These are phyloP conservation scores for Laticauda laticaudata DNA, from an alignment of 2,113 vertebrate species.

Conservation along the genomic window DNA sequence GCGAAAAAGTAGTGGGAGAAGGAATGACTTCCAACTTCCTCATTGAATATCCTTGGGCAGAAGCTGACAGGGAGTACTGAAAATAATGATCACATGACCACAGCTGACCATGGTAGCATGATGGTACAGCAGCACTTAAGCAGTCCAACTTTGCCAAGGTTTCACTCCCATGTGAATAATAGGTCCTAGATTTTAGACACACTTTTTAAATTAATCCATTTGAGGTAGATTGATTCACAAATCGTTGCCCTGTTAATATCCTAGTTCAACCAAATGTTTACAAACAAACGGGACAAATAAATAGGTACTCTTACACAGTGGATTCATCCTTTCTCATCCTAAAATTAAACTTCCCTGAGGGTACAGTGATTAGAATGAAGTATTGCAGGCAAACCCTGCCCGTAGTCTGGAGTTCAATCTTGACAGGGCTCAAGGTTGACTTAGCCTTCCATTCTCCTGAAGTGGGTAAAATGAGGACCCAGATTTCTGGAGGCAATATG, in stretches of 20 bases:
- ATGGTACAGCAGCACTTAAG: neutral
- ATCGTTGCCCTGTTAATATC: neutral
- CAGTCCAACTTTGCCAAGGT: neutral
- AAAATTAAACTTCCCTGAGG: neutral
- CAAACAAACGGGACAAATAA: neutral
- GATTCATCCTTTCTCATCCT: neutral
- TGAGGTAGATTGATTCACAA: neutral
- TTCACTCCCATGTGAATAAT: neutral
- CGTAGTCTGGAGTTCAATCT: neutral
- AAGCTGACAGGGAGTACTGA: neutral
- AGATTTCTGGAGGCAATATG: neutral
- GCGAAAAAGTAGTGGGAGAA: neutral
- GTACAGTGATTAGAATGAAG: neutral
- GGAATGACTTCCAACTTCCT: neutral
- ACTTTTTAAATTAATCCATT: neutral
- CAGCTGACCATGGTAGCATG: neutral
- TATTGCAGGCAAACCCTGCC: neutral
- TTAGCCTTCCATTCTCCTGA: neutral
- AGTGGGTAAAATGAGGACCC: neutral
- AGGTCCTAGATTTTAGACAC: neutral
- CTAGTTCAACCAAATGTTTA: neutral
- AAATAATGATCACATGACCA: neutral
- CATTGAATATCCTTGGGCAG: neutral
- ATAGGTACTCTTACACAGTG: neutral
- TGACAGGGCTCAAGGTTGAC: neutral